phyloP scores from a whole-genome alignment of 2,113 vertebrate species.

The Tyto alba region DNA sequence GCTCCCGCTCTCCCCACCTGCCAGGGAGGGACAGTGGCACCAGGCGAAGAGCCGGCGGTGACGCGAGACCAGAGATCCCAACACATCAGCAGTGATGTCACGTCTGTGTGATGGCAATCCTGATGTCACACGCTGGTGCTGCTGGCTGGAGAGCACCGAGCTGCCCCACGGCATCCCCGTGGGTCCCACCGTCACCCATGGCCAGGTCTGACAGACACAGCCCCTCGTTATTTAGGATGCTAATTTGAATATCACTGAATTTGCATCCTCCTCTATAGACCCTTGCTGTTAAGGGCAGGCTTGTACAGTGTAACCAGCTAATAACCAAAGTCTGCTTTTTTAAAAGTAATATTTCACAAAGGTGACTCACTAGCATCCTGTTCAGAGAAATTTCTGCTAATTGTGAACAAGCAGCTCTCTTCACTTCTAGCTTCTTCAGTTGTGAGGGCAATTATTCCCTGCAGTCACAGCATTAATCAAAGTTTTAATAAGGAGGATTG shows the following conservation, averaged over 20 bases:
- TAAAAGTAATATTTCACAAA: not conserved
- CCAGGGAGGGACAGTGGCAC: not conserved
- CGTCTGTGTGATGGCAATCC: rapidly evolving
- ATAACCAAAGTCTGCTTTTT: not conserved
- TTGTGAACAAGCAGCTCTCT: not conserved
- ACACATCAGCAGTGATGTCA: rapidly evolving
- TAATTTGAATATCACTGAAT: not conserved
- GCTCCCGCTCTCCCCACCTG: rapidly evolving
- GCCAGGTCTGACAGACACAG: rapidly evolving
- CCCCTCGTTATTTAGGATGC: not conserved
- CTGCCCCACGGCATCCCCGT: rapidly evolving
- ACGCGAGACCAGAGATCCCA: not conserved
- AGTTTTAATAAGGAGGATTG: not conserved
- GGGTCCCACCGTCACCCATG: not conserved
- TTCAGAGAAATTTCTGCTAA: not conserved
- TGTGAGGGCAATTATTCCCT: not conserved
- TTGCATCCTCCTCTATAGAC: not conserved
- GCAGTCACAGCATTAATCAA: not conserved
- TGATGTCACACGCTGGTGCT: rapidly evolving
- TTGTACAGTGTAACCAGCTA: not conserved
- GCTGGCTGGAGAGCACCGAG: not conserved
- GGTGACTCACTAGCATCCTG: not conserved
- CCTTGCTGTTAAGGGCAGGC: not conserved
- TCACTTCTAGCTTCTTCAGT: not conserved
- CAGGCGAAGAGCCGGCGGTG: rapidly evolving